Conservation (phyloP, 2,888 invertebrate genomes). For the Spisula solida region DNA sequence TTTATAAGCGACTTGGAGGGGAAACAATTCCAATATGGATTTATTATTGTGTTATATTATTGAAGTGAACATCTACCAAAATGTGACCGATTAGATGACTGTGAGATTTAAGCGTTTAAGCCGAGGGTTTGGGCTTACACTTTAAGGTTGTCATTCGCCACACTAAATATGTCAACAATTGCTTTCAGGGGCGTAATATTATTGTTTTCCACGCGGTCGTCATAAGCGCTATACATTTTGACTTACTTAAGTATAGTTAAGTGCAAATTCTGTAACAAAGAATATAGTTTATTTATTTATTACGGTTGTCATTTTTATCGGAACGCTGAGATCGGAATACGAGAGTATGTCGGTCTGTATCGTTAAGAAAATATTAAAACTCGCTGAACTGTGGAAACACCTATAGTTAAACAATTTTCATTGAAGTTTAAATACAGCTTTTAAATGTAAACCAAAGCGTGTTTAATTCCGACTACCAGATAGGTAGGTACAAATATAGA, state of each 20-base stretch:
- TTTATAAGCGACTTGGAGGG: not conserved
- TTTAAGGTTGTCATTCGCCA: not conserved
- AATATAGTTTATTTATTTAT: conserved; percentile 26
- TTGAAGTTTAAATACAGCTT: conserved; percentile 10
- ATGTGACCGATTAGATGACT: not conserved
- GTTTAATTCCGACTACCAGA: conserved; percentile 1
- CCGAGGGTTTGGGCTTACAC: not conserved
- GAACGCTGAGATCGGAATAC: not conserved
- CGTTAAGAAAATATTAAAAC: conserved; percentile 24
- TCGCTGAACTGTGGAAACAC: conserved; percentile 2
- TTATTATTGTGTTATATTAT: not conserved
- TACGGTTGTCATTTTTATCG: conserved; percentile 20
- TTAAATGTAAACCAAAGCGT: not conserved
- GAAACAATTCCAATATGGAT: not conserved
- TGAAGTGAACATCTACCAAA: not conserved
- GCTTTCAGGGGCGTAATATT: conserved; percentile 11
- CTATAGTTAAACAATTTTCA: conserved; percentile 22
- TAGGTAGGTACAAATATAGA: conserved; percentile 18
- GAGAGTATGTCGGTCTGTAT: not conserved
- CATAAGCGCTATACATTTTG: not conserved
- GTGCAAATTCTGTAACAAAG: not conserved
- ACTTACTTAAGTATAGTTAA: not conserved
- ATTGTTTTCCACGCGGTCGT: not conserved
- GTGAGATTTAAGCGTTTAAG: not conserved
- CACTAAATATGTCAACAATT: not conserved